Evolutionary conservation across 1,140 invertebrate species (phyloP).

Genomic region (Meloidogyne exigua): DNA sequence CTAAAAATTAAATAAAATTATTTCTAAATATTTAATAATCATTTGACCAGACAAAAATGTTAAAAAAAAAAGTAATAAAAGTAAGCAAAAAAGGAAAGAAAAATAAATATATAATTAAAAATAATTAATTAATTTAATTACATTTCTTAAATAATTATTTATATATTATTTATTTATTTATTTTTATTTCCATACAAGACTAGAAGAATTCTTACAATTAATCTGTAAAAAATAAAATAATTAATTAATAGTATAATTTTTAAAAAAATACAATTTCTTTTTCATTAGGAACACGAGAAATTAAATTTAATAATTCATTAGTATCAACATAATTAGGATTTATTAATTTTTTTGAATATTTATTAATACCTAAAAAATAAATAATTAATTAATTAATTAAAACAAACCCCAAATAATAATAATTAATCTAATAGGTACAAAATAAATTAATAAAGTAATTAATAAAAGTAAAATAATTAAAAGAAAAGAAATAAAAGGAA

Average conservation of each 20-base stretch:
- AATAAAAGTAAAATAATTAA: conserved; percentile 71
- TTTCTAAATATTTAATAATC: too few species aligned
- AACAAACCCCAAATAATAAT: conserved; percentile 84
- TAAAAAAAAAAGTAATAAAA: too few species aligned
- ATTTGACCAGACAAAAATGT: too few species aligned
- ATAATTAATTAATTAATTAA: conserved; percentile 10
- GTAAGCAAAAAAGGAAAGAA: too few species aligned
- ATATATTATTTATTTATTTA: too few species aligned
- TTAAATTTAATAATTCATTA: conserved; percentile 91
- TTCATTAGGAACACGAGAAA: conserved; percentile 91
- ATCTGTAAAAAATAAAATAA: not conserved
- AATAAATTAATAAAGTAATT: conserved; percentile 76
- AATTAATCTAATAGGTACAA: conserved; percentile 84
- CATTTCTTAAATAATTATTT: too few species aligned
- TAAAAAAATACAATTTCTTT: conserved; percentile 73
- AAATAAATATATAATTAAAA: too few species aligned
- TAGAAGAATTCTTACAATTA: not conserved
- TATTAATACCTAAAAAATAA: conserved; percentile 73
- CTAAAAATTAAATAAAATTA: too few species aligned
- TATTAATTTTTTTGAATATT: conserved; percentile 88
- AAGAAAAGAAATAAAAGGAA: conserved; percentile 90
- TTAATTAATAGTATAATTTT: not conserved
- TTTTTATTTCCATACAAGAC: not conserved
- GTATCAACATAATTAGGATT: conserved; percentile 90
- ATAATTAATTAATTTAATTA: too few species aligned